Evolutionary conservation across 1,140 invertebrate species (phyloP).

Genomic region (Brachionus koreanus): DNA sequence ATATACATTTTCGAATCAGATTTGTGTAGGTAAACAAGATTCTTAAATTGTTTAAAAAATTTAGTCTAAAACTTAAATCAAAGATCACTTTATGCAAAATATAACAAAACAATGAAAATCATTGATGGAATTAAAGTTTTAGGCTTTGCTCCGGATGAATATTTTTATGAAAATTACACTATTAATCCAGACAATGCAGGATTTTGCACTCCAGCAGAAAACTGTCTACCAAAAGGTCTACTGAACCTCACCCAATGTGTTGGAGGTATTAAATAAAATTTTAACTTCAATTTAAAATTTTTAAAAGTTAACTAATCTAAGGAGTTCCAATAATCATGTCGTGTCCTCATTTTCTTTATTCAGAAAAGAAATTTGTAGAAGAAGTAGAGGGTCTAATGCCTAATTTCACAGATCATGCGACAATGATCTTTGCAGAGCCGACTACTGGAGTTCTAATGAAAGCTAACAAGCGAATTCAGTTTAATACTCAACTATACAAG

Average conservation of each 20-base stretch:
- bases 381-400: constrained; percentile 71
- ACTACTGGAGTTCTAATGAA: constrained; percentile 55
- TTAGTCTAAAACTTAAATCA: constrained; percentile 37
- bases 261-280: constrained; percentile 46
- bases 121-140: constrained; percentile 50
- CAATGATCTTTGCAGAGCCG: constrained; percentile 73
- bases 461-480: constrained; percentile 40
- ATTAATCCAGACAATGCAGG: constrained; percentile 55
- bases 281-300: background rate
- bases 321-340: constrained; percentile 66
- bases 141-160: constrained; percentile 49
- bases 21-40: constrained; percentile 48
- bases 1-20: constrained; percentile 51
- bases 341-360: constrained; percentile 74
- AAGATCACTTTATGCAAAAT: constrained; percentile 51
- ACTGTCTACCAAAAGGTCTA: constrained; percentile 52
- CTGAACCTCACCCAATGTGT: constrained; percentile 51
- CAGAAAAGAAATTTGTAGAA: constrained; percentile 66
- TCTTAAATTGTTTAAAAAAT: background rate
- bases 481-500: constrained; percentile 9
- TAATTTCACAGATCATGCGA: constrained; percentile 67
- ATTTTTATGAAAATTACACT: constrained; percentile 49
- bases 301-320: background rate
- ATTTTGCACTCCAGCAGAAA: constrained; percentile 53
- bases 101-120: constrained; percentile 47